Evolutionary conservation across 2,113 vertebrate genomes (phyloP), one percentile per base, ranked within the genome.

Genomic region (Sprattus sprattus): DNA sequence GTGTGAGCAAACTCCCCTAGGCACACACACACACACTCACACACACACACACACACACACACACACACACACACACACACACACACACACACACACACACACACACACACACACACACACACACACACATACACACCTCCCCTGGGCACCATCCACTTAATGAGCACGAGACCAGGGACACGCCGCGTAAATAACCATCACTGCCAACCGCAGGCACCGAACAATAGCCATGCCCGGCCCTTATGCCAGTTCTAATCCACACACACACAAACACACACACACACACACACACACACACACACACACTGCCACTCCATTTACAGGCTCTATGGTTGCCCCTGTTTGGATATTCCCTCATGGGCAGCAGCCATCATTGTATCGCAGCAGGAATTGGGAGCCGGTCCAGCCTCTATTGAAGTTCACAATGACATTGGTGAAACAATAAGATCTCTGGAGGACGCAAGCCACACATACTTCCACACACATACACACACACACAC

Each of bases 331-430:
- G 11, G 28, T 39, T 78, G 10, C 28, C 71, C 71, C 10, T 13
- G 28, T 18, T 16, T 32, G 28, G 13, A 78, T 44, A 78, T 39
- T 78, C 71, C 71, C 71, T 78, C 71, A 3, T 78, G 71, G 71
- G 28, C 71, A 78, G 71, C 67, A 78, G 71, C 67, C 28, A 32
- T 39, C 71, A 78, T 78, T 78, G 71, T 78, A 78, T 78, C 13
- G 25, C 71, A 15, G 28, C 71, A 78, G 71, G 71, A 39, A 16
- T 44, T 78, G 71, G 71, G 71, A 78, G 16, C 13, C 32, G 1
- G 32, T 67, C 64, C 71, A 78, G 64, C 71, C 71, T 44, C 71
- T 78, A 78, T 78, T 78, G 71, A 78, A 78, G 71, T 39, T 39
- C 71, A 78, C 71, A 78, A 78, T 78, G 71, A 78, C 32, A 78